These are phyloP conservation scores for Corythoichthys haematopterus DNA, from an alignment of 2,113 vertebrate species.

Conservation along the genomic window DNA sequence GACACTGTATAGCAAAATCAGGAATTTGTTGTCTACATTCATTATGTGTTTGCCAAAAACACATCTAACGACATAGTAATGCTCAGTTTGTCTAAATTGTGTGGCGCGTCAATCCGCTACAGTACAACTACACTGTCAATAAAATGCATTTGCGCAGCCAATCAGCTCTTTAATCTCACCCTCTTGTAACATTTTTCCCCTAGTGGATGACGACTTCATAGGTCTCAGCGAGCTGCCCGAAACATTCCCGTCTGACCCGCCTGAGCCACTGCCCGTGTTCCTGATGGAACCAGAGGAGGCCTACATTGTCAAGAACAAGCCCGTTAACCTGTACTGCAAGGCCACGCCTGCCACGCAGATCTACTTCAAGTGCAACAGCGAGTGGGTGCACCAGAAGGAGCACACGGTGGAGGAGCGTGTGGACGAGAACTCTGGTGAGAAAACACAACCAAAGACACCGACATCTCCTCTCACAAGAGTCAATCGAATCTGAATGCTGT, in stretches of 20 bases:
- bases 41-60: no score
- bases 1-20: no score
- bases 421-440: conserved; percentile 90
- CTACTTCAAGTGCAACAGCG: conserved; percentile 98
- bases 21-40: no score
- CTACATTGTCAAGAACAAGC: conserved; percentile 98
- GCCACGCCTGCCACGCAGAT: conserved; percentile 96
- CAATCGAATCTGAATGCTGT: not conserved
- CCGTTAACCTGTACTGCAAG: conserved; percentile 93
- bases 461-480: not conserved
- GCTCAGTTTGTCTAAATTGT: no score
- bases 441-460: not conserved
- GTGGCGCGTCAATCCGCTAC: no score
- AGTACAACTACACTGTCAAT: no score
- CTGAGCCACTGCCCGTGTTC: conserved; percentile 92
- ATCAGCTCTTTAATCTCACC: conserved; percentile 40
- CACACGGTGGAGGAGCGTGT: conserved; percentile 92
- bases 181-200: conserved; percentile 4
- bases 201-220: conserved; percentile 91
- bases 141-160: no score
- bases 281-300: conserved; percentile 94
- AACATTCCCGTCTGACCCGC: conserved; percentile 94
- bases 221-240: conserved; percentile 87
- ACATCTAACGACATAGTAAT: no score
- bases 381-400: conserved; percentile 98